Percentiles rank a stretch among this genome's conserved stretches.
These are phyloP conservation scores for Coccyzus lansbergi DNA, from an alignment of 2,797 vertebrate genomes.

Conservation along the genomic window DNA sequence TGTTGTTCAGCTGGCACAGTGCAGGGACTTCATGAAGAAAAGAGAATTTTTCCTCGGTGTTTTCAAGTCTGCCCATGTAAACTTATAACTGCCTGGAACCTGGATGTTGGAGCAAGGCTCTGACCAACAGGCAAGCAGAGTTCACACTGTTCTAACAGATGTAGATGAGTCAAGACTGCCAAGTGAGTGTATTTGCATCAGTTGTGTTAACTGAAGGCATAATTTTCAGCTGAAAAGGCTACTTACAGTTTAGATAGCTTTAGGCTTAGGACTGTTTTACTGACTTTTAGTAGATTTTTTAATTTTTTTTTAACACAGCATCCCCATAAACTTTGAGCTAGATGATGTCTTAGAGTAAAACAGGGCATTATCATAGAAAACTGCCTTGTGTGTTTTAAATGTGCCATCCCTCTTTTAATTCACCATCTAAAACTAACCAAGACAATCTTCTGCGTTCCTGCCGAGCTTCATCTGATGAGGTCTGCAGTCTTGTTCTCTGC, in stretches of 20 bases:
- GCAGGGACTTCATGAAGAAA: conserved; percentile 56
- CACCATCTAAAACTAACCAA: conserved; percentile 33
- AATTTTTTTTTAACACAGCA: not conserved
- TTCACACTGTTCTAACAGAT: conserved; percentile 69
- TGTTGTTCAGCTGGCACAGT: conserved; percentile 31
- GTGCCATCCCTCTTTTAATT: conserved; percentile 35
- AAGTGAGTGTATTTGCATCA: conserved; percentile 61
- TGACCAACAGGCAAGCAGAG: conserved; percentile 60
- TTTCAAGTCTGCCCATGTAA: conserved; percentile 60
- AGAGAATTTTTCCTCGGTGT: conserved; percentile 19
- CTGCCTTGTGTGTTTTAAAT: conserved; percentile 11
- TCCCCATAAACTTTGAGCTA: not conserved
- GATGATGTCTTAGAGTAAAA: not conserved
- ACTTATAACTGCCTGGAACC: conserved; percentile 65
- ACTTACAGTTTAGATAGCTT: conserved; percentile 24
- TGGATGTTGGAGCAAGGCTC: conserved; percentile 48
- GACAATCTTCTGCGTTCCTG: conserved; percentile 51
- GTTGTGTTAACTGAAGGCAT: conserved; percentile 50
- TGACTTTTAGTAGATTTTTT: not conserved
- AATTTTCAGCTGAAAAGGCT: conserved; percentile 66
- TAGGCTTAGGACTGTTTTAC: not conserved
- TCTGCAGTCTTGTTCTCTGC: conserved; percentile 54
- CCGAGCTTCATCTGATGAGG: conserved; percentile 57
- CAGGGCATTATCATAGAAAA: not conserved
- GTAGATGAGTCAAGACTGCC: conserved; percentile 65